Evolutionary conservation across 2,113 vertebrate genomes (phyloP), one percentile per base, ranked within the genome.

Genomic region (Eolophus roseicapilla): DNA sequence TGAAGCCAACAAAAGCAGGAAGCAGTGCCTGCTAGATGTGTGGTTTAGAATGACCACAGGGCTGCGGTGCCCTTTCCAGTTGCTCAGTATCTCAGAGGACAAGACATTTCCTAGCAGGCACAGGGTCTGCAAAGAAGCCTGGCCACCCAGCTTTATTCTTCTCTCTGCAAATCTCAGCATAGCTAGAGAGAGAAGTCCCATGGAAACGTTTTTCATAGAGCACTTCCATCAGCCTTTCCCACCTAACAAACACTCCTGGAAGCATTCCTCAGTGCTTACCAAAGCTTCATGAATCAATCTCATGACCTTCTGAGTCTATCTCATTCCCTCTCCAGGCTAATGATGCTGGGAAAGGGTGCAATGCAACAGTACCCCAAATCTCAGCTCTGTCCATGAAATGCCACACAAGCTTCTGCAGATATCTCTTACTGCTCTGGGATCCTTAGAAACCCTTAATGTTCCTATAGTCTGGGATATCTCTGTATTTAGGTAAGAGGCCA

Each of bases 121-220:
- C 46, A 19, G 44, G 43, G 55, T n/a, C 25, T 64, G 50, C 59
- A 50, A 31, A 83, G 37, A 62, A 55, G 2, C n/a, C 21, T 77
- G 70, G 29, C 55, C 78, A n/a, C 29, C 33, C 33, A 75, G 29
- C 23, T 63, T 60, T 19, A 5, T 6, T n/a, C 33, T 7, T 21
- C 10, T 43, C 74, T 75, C 68, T 41, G 23, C 29, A 93, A 79
- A 75, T 68, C 76, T 81, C 35, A 11, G 47, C 43, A 60, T 29
- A 35, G 43, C 33, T 27, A 65, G 11, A 62, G 16, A 60, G 35
- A 64, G 55, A 88, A 35, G 33, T 17, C 78, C 47, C 62, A 68
- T 0, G 1, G 35, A 46, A 11, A 78, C 5, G 13, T 28, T 50
- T 64, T 44, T 20, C 3, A 5, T 13, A n/a, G 8, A 65, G 33